phyloP scores from a whole-genome alignment of 2,888 invertebrate genomes.

The Cosmia pyralina region DNA sequence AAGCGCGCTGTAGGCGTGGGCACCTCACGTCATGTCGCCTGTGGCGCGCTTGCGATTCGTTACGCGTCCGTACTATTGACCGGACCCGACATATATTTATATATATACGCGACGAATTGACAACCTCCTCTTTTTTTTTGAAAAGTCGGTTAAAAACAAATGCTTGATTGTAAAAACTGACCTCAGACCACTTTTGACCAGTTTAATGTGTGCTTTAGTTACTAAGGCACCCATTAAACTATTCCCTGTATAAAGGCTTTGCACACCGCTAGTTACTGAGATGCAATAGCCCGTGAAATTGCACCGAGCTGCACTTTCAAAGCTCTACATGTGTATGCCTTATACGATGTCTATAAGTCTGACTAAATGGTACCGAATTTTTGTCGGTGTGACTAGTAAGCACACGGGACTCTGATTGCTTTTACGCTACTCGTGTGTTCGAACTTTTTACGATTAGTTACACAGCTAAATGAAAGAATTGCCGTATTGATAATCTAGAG shows the following conservation, averaged over 20 bases:
- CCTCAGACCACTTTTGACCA: too few species aligned
- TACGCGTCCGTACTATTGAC: too few species aligned
- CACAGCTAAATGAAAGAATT: not conserved
- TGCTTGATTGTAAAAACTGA: too few species aligned
- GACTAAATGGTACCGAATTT: conserved; percentile 8
- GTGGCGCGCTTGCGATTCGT: too few species aligned
- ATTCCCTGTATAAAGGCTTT: conserved; percentile 31
- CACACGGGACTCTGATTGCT: not conserved
- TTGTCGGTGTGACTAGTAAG: not conserved
- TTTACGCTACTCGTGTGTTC: not conserved
- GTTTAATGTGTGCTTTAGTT: too few species aligned
- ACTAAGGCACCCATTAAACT: conserved; percentile 13
- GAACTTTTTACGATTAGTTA: not conserved
- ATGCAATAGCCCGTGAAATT: conserved; percentile 70
- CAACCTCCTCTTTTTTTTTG: too few species aligned
- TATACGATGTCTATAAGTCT: conserved; percentile 1
- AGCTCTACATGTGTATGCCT: conserved; percentile 41
- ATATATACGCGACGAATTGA: too few species aligned
- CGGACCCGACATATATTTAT: too few species aligned
- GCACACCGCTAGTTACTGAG: conserved; percentile 58
- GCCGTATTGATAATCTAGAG: too few species aligned
- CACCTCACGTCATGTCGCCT: too few species aligned
- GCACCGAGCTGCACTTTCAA: conserved; percentile 62
- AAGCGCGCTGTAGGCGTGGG: too few species aligned
- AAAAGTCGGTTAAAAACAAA: too few species aligned